Percentiles rank a stretch among this genome's conserved stretches.
phyloP scores from a whole-genome alignment of 2,113 vertebrate genomes.

The Myxocyprinus asiaticus region DNA sequence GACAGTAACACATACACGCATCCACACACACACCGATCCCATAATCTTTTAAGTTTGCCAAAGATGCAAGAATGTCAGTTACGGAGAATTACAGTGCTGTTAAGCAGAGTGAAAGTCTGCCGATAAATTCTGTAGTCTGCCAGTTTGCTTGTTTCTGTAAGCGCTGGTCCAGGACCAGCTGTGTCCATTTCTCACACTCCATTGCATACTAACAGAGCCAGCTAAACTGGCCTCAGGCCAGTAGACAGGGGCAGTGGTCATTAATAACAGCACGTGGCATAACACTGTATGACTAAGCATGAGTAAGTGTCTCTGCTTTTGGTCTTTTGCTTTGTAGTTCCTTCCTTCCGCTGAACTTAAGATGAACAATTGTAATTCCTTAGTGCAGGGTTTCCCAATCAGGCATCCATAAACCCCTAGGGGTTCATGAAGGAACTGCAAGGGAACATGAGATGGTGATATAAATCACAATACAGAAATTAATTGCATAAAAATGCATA shows the following conservation, averaged over 20 bases:
- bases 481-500: too few relatives aligned
- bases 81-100: conserved; percentile 35
- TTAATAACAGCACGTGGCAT: neutral
- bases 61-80: conserved; percentile 27
- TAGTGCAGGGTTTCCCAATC: too few relatives aligned
- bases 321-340: neutral
- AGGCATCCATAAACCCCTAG: too few relatives aligned
- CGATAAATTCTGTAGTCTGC: conserved; percentile 2
- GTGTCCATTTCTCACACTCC: neutral
- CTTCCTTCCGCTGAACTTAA: neutral
- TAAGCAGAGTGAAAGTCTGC: conserved; percentile 17
- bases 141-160: neutral
- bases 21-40: neutral
- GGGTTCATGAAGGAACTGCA: too few relatives aligned
- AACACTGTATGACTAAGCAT: conserved; percentile 2
- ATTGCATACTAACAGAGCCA: conserved; percentile 1
- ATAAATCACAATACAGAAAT: too few relatives aligned
- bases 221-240: neutral
- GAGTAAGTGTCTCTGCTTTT: neutral
- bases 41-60: conserved; percentile 15
- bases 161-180: neutral
- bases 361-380: neutral
- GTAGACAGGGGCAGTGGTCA: neutral
- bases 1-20: conserved; percentile 4
- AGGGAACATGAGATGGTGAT: too few relatives aligned